Base-by-base conservation (phyloP, 2,113 vertebrate species). In the Mirounga angustirostris region DNA sequence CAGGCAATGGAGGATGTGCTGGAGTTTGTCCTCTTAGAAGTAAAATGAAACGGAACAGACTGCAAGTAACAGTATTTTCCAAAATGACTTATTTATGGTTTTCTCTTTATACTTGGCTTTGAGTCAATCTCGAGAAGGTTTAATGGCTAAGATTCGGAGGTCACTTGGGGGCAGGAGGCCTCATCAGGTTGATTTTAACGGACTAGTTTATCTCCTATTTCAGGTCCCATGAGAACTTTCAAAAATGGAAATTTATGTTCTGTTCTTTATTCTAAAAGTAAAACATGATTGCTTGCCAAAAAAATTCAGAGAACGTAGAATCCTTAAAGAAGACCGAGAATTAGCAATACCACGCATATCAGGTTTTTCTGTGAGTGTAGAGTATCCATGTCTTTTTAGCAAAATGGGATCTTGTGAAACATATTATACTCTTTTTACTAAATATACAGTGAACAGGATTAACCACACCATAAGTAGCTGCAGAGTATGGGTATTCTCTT, bases 61-160 rank as follows among this genome's bases (percentile, higher is more conserved):
- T 54, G 43, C 81, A 54, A 61, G 79, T 46, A 74, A 50, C 30
- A 22, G 1, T 67, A 73, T 73, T 86, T 87, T 80, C 74, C 58
- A 93, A 90, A 85, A 88, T 65, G 74, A 30, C 65, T 80, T 73
- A 87, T 36, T 93, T 46, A 74, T 36, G 40, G 10, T 33, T 94
- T 95, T 93, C 46, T 81, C 65, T 73, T 87, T 86, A 80, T 73
- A 28, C 5, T 85, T 80, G 80, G 80, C 80, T 83, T 91, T 78
- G 65, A 87, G 43, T 95, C 86, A 76, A 61, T n/a, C 21, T 30
- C 1, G 26, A 50, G 74, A 87, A 87, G 56, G 59, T 69, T 58
- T 79, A 56, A 59, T 63, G 54, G 87, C 33, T 30, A 69, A 97
- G 58, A 93, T 82, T 59, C 30, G 61, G 40, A 69, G n/a, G 87